Percentiles rank a stretch among this genome's conserved stretches.
Conservation (phyloP, 2,888 invertebrate species). For the Morinoia aosen region DNA sequence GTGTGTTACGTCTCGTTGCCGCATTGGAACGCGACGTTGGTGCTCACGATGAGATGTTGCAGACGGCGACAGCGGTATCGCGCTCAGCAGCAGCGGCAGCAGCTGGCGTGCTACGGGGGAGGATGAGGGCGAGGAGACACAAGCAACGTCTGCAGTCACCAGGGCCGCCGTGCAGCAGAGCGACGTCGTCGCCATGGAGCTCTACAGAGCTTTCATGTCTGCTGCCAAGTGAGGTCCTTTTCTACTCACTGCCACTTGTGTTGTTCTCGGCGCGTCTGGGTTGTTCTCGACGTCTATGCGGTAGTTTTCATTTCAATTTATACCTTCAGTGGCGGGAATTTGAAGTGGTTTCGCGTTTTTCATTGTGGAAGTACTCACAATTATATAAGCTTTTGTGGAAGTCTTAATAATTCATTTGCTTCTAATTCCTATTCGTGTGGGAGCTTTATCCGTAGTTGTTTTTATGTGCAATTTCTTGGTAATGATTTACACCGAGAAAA, state of each 20-base stretch:
- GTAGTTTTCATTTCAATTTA: not conserved
- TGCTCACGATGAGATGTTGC: not conserved
- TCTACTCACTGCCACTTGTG: not conserved
- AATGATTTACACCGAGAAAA: too few species aligned
- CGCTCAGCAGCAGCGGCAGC: conserved; percentile 44
- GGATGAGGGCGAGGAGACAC: not conserved
- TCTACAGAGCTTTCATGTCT: conserved; percentile 66
- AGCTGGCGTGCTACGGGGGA: conserved; percentile 1
- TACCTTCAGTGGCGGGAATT: too few species aligned
- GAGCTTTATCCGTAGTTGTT: too few species aligned
- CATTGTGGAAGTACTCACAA: too few species aligned
- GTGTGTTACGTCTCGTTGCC: not conserved
- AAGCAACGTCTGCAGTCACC: not conserved
- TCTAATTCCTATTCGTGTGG: too few species aligned
- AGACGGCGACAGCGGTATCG: conserved; percentile 38
- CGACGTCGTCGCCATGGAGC: conserved; percentile 65
- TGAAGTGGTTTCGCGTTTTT: too few species aligned
- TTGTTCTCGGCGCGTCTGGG: too few species aligned
- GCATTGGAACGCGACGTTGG: not conserved
- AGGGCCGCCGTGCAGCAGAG: not conserved
- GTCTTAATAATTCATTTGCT: too few species aligned
- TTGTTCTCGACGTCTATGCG: not conserved
- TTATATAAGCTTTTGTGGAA: too few species aligned
- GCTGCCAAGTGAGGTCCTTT: conserved; percentile 62
- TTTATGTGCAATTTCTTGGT: too few species aligned